Percentiles rank a stretch among this genome's conserved stretches.
Conservation (phyloP, 1,140 invertebrate genomes). For the Marisa cornuarietis region DNA sequence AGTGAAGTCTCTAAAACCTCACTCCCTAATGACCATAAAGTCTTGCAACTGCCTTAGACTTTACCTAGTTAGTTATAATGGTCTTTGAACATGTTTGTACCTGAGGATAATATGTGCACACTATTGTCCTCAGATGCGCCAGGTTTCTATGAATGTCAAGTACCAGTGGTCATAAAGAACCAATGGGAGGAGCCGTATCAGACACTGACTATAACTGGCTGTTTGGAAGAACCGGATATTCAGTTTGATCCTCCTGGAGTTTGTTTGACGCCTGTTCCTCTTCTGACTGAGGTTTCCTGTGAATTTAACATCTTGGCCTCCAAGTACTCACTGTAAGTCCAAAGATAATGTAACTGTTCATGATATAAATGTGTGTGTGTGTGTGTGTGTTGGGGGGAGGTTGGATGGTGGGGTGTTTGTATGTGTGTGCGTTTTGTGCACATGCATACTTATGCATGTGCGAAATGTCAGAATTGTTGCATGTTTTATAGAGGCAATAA, state of each 20-base stretch:
- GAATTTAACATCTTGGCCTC: conserved; percentile 58
- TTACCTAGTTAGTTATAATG: no score
- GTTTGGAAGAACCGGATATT: conserved; percentile 56
- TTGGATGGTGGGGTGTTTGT: background rate
- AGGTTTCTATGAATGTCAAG: conserved; percentile 49
- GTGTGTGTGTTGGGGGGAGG: background rate
- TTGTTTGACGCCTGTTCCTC: conserved; percentile 62
- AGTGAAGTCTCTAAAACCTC: no score
- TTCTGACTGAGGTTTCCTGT: conserved; percentile 52
- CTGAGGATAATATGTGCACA: no score
- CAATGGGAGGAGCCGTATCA: conserved; percentile 59
- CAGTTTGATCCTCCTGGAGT: conserved; percentile 64
- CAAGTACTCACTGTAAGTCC: conserved; percentile 59
- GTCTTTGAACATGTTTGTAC: no score
- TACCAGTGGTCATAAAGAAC: conserved; percentile 62
- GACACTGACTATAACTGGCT: conserved; percentile 55
- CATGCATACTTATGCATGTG: background rate
- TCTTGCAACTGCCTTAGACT: no score
- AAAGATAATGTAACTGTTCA: background rate
- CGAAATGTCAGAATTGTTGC: background rate
- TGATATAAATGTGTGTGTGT: background rate
- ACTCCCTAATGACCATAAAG: no score
- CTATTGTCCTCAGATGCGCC: conserved; percentile 41
- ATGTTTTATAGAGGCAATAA: background rate
- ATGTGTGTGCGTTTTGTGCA: background rate